phyloP scores from a whole-genome alignment of 2,888 invertebrate species.

The Rhyacophila evoluta region DNA sequence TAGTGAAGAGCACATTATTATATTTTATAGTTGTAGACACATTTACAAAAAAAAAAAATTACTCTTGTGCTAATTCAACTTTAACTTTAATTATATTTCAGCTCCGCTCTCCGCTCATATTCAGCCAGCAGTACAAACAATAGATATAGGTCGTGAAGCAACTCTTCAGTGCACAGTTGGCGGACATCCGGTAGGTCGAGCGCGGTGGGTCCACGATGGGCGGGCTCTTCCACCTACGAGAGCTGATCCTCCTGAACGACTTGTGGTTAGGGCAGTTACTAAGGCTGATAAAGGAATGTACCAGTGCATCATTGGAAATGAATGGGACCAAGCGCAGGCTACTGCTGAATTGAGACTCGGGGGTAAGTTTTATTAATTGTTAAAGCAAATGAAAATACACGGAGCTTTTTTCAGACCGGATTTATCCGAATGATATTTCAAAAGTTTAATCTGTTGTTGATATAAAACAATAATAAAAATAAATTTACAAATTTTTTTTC shows the following conservation, averaged over 20 bases:
- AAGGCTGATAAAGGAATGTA: conserved; percentile 91
- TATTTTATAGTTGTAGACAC: not conserved
- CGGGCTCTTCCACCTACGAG: conserved; percentile 70
- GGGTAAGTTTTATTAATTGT: conserved; percentile 76
- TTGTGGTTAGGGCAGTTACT: conserved; percentile 77
- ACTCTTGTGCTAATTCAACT: not conserved
- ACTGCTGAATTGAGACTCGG: conserved; percentile 85
- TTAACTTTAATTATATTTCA: conserved; percentile 58
- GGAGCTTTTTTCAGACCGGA: too few relatives aligned
- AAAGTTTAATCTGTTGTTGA: too few relatives aligned
- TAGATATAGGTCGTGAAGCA: conserved; percentile 87
- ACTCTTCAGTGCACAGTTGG: conserved; percentile 88
- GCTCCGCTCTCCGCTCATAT: conserved; percentile 85
- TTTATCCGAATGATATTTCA: too few relatives aligned
- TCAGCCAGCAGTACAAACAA: conserved; percentile 81
- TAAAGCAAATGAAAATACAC: too few relatives aligned
- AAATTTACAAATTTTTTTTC: too few relatives aligned
- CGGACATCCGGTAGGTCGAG: conserved; percentile 85
- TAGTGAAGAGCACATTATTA: too few relatives aligned
- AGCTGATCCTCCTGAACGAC: conserved; percentile 61
- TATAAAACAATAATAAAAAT: too few relatives aligned
- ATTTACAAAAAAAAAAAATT: conserved; percentile 37
- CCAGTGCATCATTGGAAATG: conserved; percentile 89
- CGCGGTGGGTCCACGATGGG: conserved; percentile 87
- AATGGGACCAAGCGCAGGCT: conserved; percentile 87